Base-by-base conservation (phyloP, 2,888 invertebrate species). In the Leptothorax acervorum region DNA sequence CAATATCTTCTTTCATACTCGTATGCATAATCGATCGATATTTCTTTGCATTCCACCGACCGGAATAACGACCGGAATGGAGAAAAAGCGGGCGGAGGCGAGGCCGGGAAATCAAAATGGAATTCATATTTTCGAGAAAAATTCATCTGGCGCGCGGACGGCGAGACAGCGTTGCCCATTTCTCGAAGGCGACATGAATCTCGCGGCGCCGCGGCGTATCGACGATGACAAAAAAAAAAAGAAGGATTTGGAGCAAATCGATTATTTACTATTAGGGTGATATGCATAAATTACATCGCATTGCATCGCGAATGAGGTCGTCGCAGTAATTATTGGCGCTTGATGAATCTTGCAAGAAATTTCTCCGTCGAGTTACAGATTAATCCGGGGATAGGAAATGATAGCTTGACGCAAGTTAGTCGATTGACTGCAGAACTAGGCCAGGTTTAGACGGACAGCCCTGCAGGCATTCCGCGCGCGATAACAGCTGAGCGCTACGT, bases 1-100 rank as follows among this genome's bases (percentile, higher is more conserved):
- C 55, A 82, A 87, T 89, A 88, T 86, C 89, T 76, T 60, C 79
- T 63, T 82, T 73, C 76, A 68, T 62, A 70, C 82, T 65, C 75
- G 85, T 82, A 86, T 82, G 86, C 87, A 83, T 88, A 87, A 89
- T 87, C 88, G 83, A 87, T 87, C 84, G 68, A 81, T 57, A 28
- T 82, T 75, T 66, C 83, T 68, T 68, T 55, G 63, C 82, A 83
- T 85, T 70, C 48, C 51, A 28, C 11, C 66, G 53, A 68, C 42
- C 48, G 76, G 65, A 60, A 71, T 71, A 81, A 79, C 62, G 70
- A 55, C 60, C 23, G 65, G 57, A 73, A 73, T 9, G 84, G 15
- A 23, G 48, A 11, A 75, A 51, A n/a, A 42, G 39, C 9, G 28
- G 28, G 0, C 31, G 74, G n/a, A 62, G 18, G 53, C 42, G 42